A percentile compares a stretch with the other conserved stretches of the same genome.
Conservation (phyloP, 2,113 vertebrate species). For the Maccullochella peelii region DNA sequence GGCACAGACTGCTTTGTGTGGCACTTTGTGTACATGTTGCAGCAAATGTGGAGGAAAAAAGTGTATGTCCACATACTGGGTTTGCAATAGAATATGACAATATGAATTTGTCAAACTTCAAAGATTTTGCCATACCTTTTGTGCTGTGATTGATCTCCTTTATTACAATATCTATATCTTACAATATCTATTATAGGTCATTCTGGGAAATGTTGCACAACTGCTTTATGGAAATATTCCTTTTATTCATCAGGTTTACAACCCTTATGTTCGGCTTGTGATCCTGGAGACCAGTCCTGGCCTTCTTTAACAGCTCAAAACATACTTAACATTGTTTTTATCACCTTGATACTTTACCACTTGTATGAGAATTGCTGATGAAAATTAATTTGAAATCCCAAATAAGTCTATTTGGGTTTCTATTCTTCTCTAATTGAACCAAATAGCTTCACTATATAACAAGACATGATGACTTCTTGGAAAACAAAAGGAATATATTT, state of each 20-base stretch:
- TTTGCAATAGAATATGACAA: background rate
- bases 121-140: background rate
- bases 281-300: background rate
- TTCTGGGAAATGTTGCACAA: background rate
- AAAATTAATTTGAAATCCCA: background rate
- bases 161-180: background rate
- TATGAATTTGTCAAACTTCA: background rate
- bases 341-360: background rate
- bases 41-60: background rate
- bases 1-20: conserved; percentile 34
- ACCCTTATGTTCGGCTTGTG: background rate
- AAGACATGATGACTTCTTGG: background rate
- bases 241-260: background rate
- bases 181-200: too few species aligned
- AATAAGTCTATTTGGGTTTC: background rate
- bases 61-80: background rate
- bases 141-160: background rate
- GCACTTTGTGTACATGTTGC: conserved; percentile 35
- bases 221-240: background rate
- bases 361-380: background rate
- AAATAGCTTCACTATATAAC: too few species aligned
- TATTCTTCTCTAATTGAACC: background rate
- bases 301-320: background rate
- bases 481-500: background rate
- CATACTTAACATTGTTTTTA: background rate